These are phyloP conservation scores for Clavelina lepadiformis DNA, from an alignment of 23 tunicate species.

Conservation along the genomic window DNA sequence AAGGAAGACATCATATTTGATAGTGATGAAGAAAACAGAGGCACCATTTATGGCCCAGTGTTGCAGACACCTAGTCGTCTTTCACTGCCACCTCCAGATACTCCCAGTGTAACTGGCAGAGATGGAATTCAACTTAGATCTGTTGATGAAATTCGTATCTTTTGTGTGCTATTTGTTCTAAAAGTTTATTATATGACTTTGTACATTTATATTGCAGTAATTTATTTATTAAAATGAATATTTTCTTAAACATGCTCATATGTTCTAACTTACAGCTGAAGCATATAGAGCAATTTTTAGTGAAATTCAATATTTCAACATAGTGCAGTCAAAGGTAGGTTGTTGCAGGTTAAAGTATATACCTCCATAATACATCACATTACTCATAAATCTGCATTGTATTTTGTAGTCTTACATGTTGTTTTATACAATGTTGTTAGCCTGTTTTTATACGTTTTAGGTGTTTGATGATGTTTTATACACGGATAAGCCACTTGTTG, in stretches of 20 bases:
- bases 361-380: too few species aligned
- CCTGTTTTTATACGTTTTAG: too few species aligned
- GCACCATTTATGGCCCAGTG: slow-evolving; percentile 28
- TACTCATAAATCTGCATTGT: too few species aligned
- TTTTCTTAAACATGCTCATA: too few species aligned
- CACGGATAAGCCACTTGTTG: slow-evolving; percentile 65
- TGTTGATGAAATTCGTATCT: slow-evolving; percentile 75
- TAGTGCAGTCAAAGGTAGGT: slow-evolving; percentile 68
- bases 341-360: background rate
- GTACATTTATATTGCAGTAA: background rate
- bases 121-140: slow-evolving; percentile 45
- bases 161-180: background rate
- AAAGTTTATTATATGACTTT: background rate
- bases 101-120: slow-evolving; percentile 16
- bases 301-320: slow-evolving; percentile 58
- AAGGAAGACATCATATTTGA: slow-evolving; percentile 6
- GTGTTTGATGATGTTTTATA: slow-evolving; percentile 72
- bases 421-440: too few species aligned
- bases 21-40: slow-evolving; percentile 21
- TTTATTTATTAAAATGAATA: background rate
- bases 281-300: slow-evolving; percentile 47
- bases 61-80: slow-evolving; percentile 30
- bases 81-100: slow-evolving; percentile 13
- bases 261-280: slow-evolving; percentile 29
- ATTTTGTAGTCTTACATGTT: too few species aligned